Conservation (phyloP, 92 coral and sea anemone species). For the Parazoanthus darwini region DNA sequence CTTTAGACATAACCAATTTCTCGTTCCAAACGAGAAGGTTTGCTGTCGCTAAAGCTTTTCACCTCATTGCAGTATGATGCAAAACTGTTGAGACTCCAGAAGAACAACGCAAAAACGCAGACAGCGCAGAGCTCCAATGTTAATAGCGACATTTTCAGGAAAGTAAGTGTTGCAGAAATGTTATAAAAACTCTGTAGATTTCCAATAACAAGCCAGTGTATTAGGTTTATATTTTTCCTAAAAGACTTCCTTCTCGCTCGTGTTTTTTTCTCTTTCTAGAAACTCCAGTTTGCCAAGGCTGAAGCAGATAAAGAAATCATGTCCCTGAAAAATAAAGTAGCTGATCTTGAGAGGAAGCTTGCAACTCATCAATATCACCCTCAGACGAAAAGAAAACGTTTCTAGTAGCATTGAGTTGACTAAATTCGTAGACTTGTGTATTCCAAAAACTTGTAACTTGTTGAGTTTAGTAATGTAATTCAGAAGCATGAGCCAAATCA, state of each 20-base stretch:
- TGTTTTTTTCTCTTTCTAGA: slow-evolving; percentile 46
- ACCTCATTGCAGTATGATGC: slow-evolving; percentile 81
- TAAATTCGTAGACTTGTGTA: neutral
- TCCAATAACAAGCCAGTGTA: too few relatives aligned
- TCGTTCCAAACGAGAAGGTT: neutral
- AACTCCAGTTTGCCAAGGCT: slow-evolving; percentile 94
- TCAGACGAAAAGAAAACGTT: slow-evolving; percentile 45
- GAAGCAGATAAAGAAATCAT: slow-evolving; percentile 85
- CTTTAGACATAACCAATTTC: too few relatives aligned
- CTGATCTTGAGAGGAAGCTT: slow-evolving; percentile 81
- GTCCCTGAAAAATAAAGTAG: slow-evolving; percentile 72
- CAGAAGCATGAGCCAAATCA: too few relatives aligned
- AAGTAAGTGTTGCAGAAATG: slow-evolving; percentile 51
- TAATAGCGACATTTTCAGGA: slow-evolving; percentile 94
- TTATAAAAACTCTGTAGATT: neutral
- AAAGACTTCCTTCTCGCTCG: neutral
- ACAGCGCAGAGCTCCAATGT: slow-evolving; percentile 63
- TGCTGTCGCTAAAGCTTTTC: neutral
- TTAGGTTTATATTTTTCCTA: too few relatives aligned
- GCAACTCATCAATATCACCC: slow-evolving; percentile 51
- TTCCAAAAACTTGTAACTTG: neutral
- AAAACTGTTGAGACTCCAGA: slow-evolving; percentile 81
- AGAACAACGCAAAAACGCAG: slow-evolving; percentile 76
- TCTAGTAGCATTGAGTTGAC: neutral
- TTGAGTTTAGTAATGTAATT: neutral